Base-by-base conservation (phyloP, 2,888 invertebrate species). In the Tetanocera ferruginea region DNA sequence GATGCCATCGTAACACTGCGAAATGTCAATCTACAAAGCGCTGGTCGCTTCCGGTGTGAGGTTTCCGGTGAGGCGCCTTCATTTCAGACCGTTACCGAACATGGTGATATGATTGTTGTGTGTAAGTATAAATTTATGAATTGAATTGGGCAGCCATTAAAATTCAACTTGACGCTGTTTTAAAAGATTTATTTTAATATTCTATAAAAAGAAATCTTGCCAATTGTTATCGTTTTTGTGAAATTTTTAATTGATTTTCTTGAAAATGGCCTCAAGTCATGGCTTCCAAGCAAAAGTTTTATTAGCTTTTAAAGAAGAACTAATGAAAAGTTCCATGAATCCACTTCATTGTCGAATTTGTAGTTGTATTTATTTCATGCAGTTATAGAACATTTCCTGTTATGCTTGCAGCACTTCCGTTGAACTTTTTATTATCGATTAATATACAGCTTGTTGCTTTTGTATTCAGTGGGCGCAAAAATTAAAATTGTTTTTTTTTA, bases 21-120 rank as follows among this genome's bases (percentile, higher is more conserved):
- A 84, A 91, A 92, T 81, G 93, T 94, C 84, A 93, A 93, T 86
- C 91, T 94, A 78, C 90, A 92, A 82, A 92, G 93, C 80, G 91
- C 92, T 64, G 94, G 94, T 72, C 89, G 92, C 79, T 94, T 93
- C 89, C 91, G 93, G 80, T 94, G 94, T 87, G 94, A 94, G 87
- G 93, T 94, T 82, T 93, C 93, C 76, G 94, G 93, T 57, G 94
- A 94, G 87, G 93, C 94, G 67, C 94, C 94, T 67, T 92, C 92
- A 81, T 94, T 94, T 87, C 92, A 93, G 88, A 94, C 94, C 76
- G 93, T 94, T 83, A 92, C 92, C 66, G 93, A 93, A 85, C 92
- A 92, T 85, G 92, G 92, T 82, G 92, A 93, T 85, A 93, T 94
- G 93, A 91, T 91, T 84, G 93, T 94, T 85, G 93, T 93, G 79